Base-by-base conservation (phyloP, 2,113 vertebrate genomes). In the Todiramphus chloris region DNA sequence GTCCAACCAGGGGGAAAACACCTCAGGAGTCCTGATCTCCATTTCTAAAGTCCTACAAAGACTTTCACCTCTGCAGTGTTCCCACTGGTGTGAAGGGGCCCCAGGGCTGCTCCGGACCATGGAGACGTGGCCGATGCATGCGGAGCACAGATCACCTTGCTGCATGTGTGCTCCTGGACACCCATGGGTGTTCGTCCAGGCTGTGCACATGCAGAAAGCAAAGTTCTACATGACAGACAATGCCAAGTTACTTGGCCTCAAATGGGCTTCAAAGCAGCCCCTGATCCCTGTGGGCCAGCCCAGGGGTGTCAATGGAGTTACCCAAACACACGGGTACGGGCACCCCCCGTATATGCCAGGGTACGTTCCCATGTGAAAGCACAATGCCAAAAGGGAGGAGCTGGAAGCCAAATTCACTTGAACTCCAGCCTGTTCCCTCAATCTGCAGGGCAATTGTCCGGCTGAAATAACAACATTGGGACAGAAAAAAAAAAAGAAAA, bases 381-480 rank as follows among this genome's bases (percentile, higher is more conserved):
- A 95, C 66, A 81, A 12, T 66, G 41, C 59, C 83, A 92, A 90
- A 79, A 63, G 51, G 23, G 72, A 43, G 62, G 43, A 6, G 8
- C 59, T 87, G 72, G 67, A 76, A 90, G 87, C 53, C 87, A 74
- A 83, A 56, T 41, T 92, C 74, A 68, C 87, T 92, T 92, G 53
- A 95, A 93, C 60, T 82, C 85, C 72, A 96, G 93, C 82, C 87
- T 88, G 68, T n/a, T 93, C 68, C 86, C 87, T 91, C 51, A 33
- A 90, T 96, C 92, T 97, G 95, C 89, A 92, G 94, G 60, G 97
- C 95, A 85, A 97, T 93, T 96, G 96, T 97, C 96, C 63, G 89
- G 95, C 97, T 98, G 96, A 97, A 98, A 98, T 90, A 98, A 98
- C 97, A 98, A 97, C 18, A 27, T 90, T 24, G 70, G 91, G 93